Conservation (phyloP, 2,888 invertebrate genomes). For the Lasioglossum leucozonium region DNA sequence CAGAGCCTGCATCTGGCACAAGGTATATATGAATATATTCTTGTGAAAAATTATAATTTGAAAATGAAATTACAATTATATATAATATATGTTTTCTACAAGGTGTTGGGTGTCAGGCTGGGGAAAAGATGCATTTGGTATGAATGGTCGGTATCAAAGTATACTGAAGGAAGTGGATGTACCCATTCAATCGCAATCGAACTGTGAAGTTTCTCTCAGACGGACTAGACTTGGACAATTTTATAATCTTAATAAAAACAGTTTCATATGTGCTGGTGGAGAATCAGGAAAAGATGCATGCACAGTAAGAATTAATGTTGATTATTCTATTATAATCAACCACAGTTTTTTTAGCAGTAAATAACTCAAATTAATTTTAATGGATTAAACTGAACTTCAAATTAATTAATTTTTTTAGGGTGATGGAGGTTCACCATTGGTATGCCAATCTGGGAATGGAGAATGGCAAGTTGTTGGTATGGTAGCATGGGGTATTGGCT, state of each 20-base stretch:
- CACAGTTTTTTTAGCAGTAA: not conserved
- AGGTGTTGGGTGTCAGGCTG: conserved; percentile 92
- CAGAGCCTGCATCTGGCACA: conserved; percentile 78
- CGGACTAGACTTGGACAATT: conserved; percentile 88
- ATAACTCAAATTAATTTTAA: not conserved
- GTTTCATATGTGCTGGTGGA: conserved; percentile 93
- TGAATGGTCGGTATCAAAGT: conserved; percentile 86
- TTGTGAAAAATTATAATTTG: not conserved
- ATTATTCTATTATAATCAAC: not conserved
- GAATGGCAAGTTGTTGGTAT: conserved; percentile 88
- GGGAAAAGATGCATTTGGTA: conserved; percentile 92
- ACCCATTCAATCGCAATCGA: conserved; percentile 88
- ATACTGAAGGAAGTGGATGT: conserved; percentile 92
- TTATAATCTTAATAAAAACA: conserved; percentile 88
- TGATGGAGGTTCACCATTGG: conserved; percentile 90
- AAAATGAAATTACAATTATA: not conserved
- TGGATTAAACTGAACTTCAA: not conserved
- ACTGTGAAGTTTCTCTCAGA: conserved; percentile 88
- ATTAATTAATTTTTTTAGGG: conserved; percentile 85
- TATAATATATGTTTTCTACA: not conserved
- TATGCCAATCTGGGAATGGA: conserved; percentile 86
- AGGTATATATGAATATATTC: conserved; percentile 62
- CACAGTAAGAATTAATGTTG: conserved; percentile 85
- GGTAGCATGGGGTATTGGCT: conserved; percentile 91
- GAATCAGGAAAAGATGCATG: conserved; percentile 91